phyloP scores from a whole-genome alignment of 2,797 vertebrate genomes.

The Hoplostethus mediterraneus region DNA sequence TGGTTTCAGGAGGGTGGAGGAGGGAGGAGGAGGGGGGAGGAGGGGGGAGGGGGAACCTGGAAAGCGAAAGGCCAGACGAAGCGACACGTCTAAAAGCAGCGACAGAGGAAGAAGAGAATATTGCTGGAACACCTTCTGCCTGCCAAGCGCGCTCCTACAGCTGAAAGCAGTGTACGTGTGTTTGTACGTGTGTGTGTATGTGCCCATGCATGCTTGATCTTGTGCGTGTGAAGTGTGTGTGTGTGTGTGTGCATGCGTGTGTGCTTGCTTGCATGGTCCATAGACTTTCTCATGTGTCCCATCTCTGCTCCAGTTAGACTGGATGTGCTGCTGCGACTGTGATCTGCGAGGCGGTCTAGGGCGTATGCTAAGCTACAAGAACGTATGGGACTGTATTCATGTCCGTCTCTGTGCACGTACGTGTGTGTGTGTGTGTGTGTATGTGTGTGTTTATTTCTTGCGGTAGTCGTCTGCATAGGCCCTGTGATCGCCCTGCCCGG shows the following conservation, averaged over 20 bases:
- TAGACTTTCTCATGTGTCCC: slow-evolving; percentile 61
- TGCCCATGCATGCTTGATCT: no score
- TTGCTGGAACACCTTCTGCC: slow-evolving; percentile 17
- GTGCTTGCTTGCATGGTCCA: slow-evolving; percentile 60
- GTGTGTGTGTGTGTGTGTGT: slow-evolving; percentile 25
- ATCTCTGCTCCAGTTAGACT: slow-evolving; percentile 47
- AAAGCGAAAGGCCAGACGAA: slow-evolving; percentile 32
- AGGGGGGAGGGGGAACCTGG: slow-evolving; percentile 17
- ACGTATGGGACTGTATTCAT: slow-evolving; percentile 53
- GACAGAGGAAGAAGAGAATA: slow-evolving; percentile 34
- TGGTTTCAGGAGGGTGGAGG: slow-evolving; percentile 35
- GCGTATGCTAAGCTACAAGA: slow-evolving; percentile 40
- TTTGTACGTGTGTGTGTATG: not conserved
- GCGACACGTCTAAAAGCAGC: slow-evolving; percentile 42
- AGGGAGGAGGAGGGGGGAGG: no score
- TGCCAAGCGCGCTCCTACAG: slow-evolving; percentile 44
- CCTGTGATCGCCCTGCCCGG: slow-evolving; percentile 80
- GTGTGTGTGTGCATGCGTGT: not conserved
- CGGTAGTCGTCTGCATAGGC: slow-evolving; percentile 82
- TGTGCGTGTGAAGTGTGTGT: not conserved
- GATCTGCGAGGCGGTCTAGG: slow-evolving; percentile 28
- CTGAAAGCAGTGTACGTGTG: slow-evolving; percentile 18
- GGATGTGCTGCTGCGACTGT: slow-evolving; percentile 1
- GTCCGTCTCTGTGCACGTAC: slow-evolving; percentile 52
- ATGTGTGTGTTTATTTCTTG: slow-evolving; percentile 73